Evolutionary conservation across 1,140 invertebrate species (phyloP).

Genomic region (Meloidogyne hapla): DNA sequence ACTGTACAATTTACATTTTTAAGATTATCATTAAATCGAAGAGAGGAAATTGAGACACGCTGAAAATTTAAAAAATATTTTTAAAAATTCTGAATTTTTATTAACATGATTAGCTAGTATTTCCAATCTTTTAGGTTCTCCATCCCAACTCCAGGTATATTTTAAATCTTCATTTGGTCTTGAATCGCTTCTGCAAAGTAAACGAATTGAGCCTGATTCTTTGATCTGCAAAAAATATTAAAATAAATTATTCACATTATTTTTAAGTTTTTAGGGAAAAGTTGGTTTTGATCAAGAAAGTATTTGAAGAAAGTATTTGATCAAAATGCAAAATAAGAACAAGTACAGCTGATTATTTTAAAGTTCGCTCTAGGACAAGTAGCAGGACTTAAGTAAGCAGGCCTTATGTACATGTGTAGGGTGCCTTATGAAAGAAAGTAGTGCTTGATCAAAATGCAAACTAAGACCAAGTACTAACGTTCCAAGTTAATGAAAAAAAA

Average conservation of each 20-base stretch:
- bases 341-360: too few species aligned
- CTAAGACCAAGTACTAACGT: too few species aligned
- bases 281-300: too few species aligned
- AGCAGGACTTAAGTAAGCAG: too few species aligned
- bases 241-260: neutral
- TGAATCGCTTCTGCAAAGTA: constrained; percentile 19
- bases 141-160: constrained; percentile 22
- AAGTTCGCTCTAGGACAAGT: too few species aligned
- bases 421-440: too few species aligned
- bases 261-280: too few species aligned
- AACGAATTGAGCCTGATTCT: constrained; percentile 20
- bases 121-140: constrained; percentile 24
- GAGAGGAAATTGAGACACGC: neutral
- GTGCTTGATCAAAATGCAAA: too few species aligned
- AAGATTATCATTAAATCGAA: constrained; percentile 26
- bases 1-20: constrained; percentile 22
- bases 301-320: too few species aligned
- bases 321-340: too few species aligned
- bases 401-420: too few species aligned
- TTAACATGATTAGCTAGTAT: constrained; percentile 16
- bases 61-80: constrained; percentile 15
- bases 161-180: constrained; percentile 19
- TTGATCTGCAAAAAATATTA: neutral
- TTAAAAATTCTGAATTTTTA: neutral
- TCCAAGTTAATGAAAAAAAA: too few species aligned